Conservation (phyloP, 1,140 invertebrate species). For the Cydia amplana region DNA sequence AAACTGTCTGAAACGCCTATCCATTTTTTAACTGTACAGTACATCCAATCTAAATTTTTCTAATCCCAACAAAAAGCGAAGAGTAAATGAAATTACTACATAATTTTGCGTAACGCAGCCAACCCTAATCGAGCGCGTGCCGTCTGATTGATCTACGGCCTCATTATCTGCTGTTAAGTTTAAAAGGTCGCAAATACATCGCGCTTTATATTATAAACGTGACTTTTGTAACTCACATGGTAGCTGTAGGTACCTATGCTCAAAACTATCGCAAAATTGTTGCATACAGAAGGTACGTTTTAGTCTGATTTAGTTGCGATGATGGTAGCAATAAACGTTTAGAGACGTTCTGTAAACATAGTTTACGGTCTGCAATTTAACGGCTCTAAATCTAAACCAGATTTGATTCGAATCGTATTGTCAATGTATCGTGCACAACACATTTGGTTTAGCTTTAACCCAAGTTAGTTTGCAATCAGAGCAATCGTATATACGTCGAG, state of each 20-base stretch:
- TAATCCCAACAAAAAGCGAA: conserved; percentile 11
- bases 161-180: conserved; percentile 43
- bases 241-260: conserved; percentile 27
- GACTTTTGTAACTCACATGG: background rate
- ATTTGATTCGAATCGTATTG: no score
- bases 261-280: conserved; percentile 32
- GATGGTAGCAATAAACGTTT: background rate
- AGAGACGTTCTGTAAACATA: background rate
- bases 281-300: background rate
- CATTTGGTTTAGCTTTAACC: no score
- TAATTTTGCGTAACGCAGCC: conserved; percentile 25
- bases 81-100: conserved; percentile 3
- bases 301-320: background rate
- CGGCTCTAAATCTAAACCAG: no score
- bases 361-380: background rate
- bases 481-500: no score
- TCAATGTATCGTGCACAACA: no score
- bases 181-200: conserved; percentile 11
- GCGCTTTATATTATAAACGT: background rate
- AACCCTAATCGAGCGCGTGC: conserved; percentile 57
- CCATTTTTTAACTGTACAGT: background rate
- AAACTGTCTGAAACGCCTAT: conserved; percentile 17
- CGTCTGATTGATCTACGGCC: conserved; percentile 52
- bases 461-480: no score
- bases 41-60: background rate